Percentiles rank a stretch among this genome's conserved stretches.
Evolutionary conservation across 2,888 invertebrate species (phyloP).

Genomic region (Clusia tigrina): DNA sequence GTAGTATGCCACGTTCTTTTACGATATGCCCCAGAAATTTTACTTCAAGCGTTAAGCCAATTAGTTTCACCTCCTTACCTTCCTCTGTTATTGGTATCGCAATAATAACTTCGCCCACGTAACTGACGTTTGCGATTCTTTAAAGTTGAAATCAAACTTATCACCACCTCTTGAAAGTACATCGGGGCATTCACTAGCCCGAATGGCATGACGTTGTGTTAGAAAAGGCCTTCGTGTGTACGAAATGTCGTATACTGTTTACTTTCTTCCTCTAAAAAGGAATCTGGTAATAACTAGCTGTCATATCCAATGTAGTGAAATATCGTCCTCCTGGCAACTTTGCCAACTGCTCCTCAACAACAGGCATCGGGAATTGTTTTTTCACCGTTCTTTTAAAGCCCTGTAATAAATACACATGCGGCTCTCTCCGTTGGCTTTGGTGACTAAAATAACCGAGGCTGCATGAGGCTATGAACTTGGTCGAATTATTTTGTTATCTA

Average conservation of each 20-base stretch:
- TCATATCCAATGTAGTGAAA: slow-evolving; percentile 48
- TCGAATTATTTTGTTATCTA: slow-evolving; percentile 25
- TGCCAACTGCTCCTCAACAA: slow-evolving; percentile 27
- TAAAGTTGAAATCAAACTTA: not conserved
- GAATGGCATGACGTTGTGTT: slow-evolving; percentile 51
- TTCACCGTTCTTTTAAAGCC: slow-evolving; percentile 22
- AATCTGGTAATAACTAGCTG: slow-evolving; percentile 46
- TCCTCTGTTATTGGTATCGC: not conserved
- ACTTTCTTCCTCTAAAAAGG: slow-evolving; percentile 34
- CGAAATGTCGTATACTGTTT: slow-evolving; percentile 46
- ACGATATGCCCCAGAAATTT: slow-evolving; percentile 26
- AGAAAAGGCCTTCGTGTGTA: slow-evolving; percentile 50
- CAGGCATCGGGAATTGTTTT: no score
- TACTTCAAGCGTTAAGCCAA: slow-evolving; percentile 24
- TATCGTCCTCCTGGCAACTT: slow-evolving; percentile 38
- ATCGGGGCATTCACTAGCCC: slow-evolving; percentile 51
- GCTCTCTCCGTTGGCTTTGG: slow-evolving; percentile 28
- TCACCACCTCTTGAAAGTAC: slow-evolving; percentile 30
- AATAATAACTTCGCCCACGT: slow-evolving; percentile 26
- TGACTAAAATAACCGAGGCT: slow-evolving; percentile 30
- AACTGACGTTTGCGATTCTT: slow-evolving; percentile 19
- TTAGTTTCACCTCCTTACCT: not conserved
- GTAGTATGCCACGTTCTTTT: not conserved
- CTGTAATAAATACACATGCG: slow-evolving; percentile 33
- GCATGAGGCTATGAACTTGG: slow-evolving; percentile 30